phyloP scores from a whole-genome alignment of 2,888 invertebrate species.

The Acanthacorydalis orientalis region DNA sequence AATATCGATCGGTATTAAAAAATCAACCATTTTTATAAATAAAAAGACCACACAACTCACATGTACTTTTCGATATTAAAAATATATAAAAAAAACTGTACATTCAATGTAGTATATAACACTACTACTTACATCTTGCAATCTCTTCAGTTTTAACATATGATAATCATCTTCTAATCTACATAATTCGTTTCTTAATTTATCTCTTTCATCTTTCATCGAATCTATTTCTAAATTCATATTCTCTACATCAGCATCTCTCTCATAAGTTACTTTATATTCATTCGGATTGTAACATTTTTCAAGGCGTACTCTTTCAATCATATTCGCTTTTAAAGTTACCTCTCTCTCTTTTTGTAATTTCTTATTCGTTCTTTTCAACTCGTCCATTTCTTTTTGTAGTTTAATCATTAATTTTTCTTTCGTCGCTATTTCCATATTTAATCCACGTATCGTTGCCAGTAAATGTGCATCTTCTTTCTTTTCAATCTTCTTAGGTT shows the following conservation, averaged over 20 bases:
- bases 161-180: conserved; percentile 56
- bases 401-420: conserved; percentile 55
- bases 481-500: conserved; percentile 18
- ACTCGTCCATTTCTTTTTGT: conserved; percentile 58
- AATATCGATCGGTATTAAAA: neutral
- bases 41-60: neutral
- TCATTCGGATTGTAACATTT: conserved; percentile 5
- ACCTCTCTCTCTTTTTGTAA: conserved; percentile 63
- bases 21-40: neutral
- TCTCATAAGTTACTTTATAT: conserved; percentile 10
- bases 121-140: conserved; percentile 53
- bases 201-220: conserved; percentile 38
- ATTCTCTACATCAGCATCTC: conserved; percentile 29
- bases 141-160: conserved; percentile 54
- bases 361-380: conserved; percentile 55
- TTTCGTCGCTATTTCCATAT: conserved; percentile 54
- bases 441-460: conserved; percentile 63
- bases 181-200: conserved; percentile 37
- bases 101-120: no score
- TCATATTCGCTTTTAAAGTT: conserved; percentile 23
- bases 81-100: no score
- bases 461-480: conserved; percentile 63
- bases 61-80: no score
- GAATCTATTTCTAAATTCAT: conserved; percentile 30
- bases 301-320: conserved; percentile 15